These are phyloP conservation scores for Nasonia longicornis DNA, from an alignment of 1,140 invertebrate species.

Conservation along the genomic window DNA sequence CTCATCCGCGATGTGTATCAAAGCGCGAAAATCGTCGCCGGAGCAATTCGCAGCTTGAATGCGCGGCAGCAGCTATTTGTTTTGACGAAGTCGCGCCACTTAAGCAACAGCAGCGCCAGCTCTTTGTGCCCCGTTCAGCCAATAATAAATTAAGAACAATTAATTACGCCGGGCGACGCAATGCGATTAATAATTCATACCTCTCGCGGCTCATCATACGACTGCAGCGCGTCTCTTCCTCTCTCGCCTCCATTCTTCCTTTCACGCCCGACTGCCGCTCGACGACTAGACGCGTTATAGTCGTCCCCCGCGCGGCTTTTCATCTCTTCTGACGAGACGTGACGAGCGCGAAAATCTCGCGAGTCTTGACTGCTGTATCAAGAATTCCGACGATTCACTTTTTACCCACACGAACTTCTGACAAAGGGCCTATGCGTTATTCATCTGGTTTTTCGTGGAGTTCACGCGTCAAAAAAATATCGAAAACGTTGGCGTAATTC, in stretches of 20 bases:
- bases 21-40: not conserved
- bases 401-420: no score
- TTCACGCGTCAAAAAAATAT: no score
- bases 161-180: not conserved
- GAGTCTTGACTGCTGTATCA: not conserved
- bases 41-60: not conserved
- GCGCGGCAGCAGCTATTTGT: not conserved
- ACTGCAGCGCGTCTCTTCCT: not conserved
- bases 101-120: not conserved
- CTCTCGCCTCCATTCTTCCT: not conserved
- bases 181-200: constrained; percentile 19
- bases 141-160: constrained; percentile 2
- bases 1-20: not conserved
- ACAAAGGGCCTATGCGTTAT: no score
- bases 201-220: not conserved
- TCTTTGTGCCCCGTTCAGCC: not conserved
- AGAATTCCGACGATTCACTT: not conserved
- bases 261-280: not conserved
- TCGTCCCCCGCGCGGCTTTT: not conserved
- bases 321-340: not conserved
- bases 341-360: not conserved
- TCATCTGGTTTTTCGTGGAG: no score
- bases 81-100: not conserved
- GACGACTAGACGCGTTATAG: no score
- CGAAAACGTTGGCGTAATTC: not conserved